Evolutionary conservation across 2,113 vertebrate species (phyloP).

Genomic region (Otus sunia): DNA sequence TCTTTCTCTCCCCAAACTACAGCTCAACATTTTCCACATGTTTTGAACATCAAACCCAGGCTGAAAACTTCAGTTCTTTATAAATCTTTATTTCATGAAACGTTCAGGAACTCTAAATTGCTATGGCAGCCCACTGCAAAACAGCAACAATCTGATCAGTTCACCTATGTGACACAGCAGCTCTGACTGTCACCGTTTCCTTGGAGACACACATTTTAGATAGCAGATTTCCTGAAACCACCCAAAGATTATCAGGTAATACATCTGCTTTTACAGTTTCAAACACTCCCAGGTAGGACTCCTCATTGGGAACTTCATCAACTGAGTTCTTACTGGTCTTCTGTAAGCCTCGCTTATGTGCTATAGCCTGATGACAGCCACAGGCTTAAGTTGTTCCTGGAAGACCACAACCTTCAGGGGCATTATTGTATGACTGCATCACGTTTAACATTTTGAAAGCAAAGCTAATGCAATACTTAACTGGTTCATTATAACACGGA

Average conservation of each 20-base stretch:
- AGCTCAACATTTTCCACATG: not conserved
- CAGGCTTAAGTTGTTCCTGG: not conserved
- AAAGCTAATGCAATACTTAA: too few relatives aligned
- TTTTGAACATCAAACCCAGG: not conserved
- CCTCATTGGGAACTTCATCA: not conserved
- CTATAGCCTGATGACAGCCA: not conserved
- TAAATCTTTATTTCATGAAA: not conserved
- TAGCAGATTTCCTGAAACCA: not conserved
- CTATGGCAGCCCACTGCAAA: not conserved
- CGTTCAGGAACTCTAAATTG: not conserved
- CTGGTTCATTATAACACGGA: fast-evolving
- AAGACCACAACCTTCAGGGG: too few relatives aligned
- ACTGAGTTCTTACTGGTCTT: fast-evolving
- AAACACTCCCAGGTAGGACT: too few relatives aligned
- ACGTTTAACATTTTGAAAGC: not conserved
- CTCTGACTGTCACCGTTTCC: fast-evolving
- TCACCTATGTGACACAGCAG: not conserved
- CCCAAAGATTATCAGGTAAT: fast-evolving
- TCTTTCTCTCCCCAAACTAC: not conserved
- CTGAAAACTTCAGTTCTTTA: not conserved
- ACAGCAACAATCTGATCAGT: not conserved
- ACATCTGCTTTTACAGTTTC: not conserved
- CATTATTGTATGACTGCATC: fast-evolving
- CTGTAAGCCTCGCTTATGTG: fast-evolving
- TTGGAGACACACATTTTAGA: fast-evolving